Base-by-base conservation (phyloP, 1,140 invertebrate species). In the Chrysomallon squamiferum region DNA sequence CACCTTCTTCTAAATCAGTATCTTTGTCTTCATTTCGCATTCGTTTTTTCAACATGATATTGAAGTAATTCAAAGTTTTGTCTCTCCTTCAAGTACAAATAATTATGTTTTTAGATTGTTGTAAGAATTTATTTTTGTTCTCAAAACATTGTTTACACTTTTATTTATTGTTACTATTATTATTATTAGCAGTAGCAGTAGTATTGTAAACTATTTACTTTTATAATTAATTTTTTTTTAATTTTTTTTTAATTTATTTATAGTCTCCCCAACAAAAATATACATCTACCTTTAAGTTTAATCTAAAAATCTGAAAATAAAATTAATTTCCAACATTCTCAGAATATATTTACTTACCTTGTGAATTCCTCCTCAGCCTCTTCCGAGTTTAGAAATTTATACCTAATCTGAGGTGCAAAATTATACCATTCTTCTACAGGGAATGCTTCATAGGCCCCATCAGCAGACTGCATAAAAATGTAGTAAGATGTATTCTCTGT, bases 321-420 rank as follows among this genome's bases (percentile, higher is more conserved):
- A n/a, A n/a, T n/a, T n/a, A n/a, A n/a, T n/a, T n/a, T n/a, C n/a
- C n/a, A n/a, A n/a, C n/a, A n/a, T n/a, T n/a, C n/a, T n/a, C n/a
- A n/a, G n/a, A n/a, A n/a, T n/a, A n/a, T n/a, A n/a, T n/a, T n/a
- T 20, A 47, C 47, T 76, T 81, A 90, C 89, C 87, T 91, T 76
- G 91, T 94, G 83, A 97, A 98, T 83, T 97, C 94, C 78, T 97
- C 92, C 85, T 99, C 97, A 0, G 96, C 97, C 86, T 98, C 96
- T 86, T 98, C 96, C 0, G 94, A 93, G 57, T 93, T 95, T 0
- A 99, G 86, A 3, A 94, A 90, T 85, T 97, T 98, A 76, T 98
- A 98, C 65, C 91, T 88, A 71, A 95, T 92, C 69, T 95, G 91
- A 0, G 93, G 92, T 74, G 92, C 92, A 81, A 96, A 96, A 77